A percentile compares a stretch with the other conserved stretches of the same genome.
Conservation (phyloP, 2,797 vertebrate species). For the Lepidocolaptes lacrymiger region DNA sequence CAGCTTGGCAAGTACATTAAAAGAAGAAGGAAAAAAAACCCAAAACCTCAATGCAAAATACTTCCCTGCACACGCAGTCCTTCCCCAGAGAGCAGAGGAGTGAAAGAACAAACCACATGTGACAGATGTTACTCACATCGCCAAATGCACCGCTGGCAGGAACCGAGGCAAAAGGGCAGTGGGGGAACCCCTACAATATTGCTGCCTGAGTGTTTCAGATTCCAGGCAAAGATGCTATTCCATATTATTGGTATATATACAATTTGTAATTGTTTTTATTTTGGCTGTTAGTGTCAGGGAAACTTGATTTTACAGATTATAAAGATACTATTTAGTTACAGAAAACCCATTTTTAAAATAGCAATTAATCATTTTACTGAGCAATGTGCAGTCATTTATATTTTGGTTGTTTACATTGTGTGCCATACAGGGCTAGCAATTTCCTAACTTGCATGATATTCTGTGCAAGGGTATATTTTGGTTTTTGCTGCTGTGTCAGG, state of each 20-base stretch:
- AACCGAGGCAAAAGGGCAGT: background rate
- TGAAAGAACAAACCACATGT: constrained; percentile 25
- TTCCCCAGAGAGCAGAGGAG: background rate
- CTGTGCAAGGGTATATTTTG: constrained; percentile 68
- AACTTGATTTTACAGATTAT: constrained; percentile 21
- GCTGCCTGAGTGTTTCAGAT: background rate
- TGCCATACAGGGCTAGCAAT: constrained; percentile 17
- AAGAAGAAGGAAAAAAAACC: background rate
- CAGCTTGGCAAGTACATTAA: background rate
- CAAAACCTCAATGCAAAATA: background rate
- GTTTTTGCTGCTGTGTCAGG: constrained; percentile 74
- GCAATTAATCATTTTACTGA: constrained; percentile 52
- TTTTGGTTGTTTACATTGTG: constrained; percentile 31
- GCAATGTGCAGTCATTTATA: background rate
- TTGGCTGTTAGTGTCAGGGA: background rate
- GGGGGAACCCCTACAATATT: background rate
- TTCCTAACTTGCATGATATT: constrained; percentile 67
- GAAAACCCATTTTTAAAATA: background rate
- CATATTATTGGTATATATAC: background rate
- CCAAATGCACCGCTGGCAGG: background rate
- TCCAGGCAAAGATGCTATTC: background rate
- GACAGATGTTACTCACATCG: background rate
- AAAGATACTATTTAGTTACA: background rate
- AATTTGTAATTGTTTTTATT: background rate
- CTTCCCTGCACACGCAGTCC: background rate